Base-by-base conservation (phyloP, 2,113 vertebrate species). In the Erythrocebus patas region DNA sequence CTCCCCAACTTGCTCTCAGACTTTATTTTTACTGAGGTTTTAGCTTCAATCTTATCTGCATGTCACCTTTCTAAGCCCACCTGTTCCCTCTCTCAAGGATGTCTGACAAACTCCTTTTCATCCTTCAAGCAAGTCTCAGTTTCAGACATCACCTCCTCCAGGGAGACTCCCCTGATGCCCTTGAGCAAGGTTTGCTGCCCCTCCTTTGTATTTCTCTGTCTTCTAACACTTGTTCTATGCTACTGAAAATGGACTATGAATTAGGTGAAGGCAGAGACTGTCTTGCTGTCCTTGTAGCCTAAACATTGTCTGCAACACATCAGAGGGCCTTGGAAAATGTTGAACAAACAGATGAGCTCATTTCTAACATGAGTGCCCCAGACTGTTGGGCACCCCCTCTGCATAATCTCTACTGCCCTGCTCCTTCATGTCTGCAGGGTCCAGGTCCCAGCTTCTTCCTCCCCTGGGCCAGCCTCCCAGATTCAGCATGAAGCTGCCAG, bases 401-500 rank as follows among this genome's bases (percentile, higher is more conserved):
- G 72, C 48, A 23, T 48, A 13, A 48, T 23, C 3, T 22, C 32
- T 45, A 30, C 22, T 0, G 0, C 12, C 38, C 38, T 11, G 20
- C 23, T 84, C 52, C 82, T 91, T 61, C 18, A 4, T 12, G 6
- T 52, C 82, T 86, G n/a, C 16, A 61, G 94, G n/a, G 64, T 8
- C 61, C 89, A 9, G 78, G n/a, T 8, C 12, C 40, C 72, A 4
- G n/a, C n/a, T 55, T 82, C 50, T 40, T 38, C 79, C 57, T 87
- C 43, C 79, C 50, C 80, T 35, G 48, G 80, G 75, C 92, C 38
- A 48, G 61, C 17, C 89, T 91, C 75, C 57, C 40, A 81, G 83
- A 73, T 8, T 66, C 27, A 57, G 84, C 50, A 43, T 55, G 27
- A 66, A 81, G 55, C 94, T 30, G 57, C 80, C 93, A 96, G 80